Evolutionary conservation across 2,113 vertebrate genomes (phyloP), one percentile per base, ranked within the genome.

Genomic region (Sinocyclocheilus rhinocerous): DNA sequence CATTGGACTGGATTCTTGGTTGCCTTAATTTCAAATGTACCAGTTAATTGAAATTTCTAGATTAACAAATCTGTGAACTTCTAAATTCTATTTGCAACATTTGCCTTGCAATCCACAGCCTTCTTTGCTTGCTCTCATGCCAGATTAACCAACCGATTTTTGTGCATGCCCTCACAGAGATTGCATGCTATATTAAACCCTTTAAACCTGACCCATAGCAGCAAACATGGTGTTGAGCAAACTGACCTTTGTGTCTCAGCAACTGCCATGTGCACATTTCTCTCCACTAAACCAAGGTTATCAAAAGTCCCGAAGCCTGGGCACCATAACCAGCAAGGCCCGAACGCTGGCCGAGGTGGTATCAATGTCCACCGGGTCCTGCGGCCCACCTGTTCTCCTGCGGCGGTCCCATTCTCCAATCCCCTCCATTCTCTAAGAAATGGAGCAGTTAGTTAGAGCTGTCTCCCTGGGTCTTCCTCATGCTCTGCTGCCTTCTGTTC

Each of bases 211-310:
- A 85, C 73, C 81, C 80, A 72, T 45, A 85, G 20, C 80, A 85
- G 83, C 55, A 70, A 77, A 77, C 33, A 39, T 72, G 52, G 77
- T 80, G 84, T 48, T 24, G 52, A 22, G 61, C n/a, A 84, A 83
- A 39, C 20, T 76, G 80, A 57, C n/a, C 86, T 59, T 45, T 72
- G 75, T 79, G 78, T 86, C 82, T 85, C 83, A 86, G 65, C 50
- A 84, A 77, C 73, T 89, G 36, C 77, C 39, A 33, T 85, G 9
- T 81, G 52, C 86, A 73, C 87, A 45, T 76, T 75, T 67, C 26
- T 83, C 93, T 93, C 91, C 91, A 93, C 93, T 86, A 92, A 93
- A 93, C 89, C 89, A 94, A 95, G 92, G 92, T 93, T 94, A 92
- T 90, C 93, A 94, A 92, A 93, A 92, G 90, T 92, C 91, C 90